A percentile compares a stretch with the other conserved stretches of the same genome.
These are phyloP conservation scores for Ylistrum balloti DNA, from an alignment of 1,140 invertebrate genomes.

Conservation along the genomic window DNA sequence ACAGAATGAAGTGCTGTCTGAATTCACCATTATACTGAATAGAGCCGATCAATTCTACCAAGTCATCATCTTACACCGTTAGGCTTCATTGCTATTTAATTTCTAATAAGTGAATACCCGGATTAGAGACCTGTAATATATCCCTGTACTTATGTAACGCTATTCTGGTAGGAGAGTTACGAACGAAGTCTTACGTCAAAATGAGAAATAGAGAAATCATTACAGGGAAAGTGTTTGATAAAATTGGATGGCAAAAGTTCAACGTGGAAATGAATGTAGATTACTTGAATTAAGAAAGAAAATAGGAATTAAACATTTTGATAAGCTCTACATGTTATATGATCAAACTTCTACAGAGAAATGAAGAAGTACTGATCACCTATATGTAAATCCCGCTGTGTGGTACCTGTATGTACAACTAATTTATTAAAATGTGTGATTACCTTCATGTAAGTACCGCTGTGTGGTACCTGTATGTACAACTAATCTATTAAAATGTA, in stretches of 20 bases:
- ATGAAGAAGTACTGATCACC: background rate
- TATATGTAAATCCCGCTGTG: too few species aligned
- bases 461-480: too few species aligned
- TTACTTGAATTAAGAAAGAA: background rate
- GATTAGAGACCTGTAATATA: background rate
- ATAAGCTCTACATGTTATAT: background rate
- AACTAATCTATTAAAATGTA: too few species aligned
- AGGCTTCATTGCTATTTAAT: background rate
- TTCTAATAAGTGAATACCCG: background rate
- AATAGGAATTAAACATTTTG: background rate
- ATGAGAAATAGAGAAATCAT: background rate
- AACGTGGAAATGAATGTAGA: background rate
- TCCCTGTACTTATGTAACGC: background rate
- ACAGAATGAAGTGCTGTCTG: background rate
- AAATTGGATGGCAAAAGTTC: slow-evolving; percentile 20
- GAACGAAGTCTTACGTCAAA: background rate
- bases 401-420: too few species aligned
- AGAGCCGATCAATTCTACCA: background rate
- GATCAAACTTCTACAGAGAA: background rate
- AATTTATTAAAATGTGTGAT: too few species aligned
- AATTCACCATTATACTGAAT: slow-evolving; percentile 15
- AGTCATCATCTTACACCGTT: background rate
- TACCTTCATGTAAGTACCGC: too few species aligned
- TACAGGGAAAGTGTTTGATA: background rate
- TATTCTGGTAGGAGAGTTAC: background rate